Conservation (phyloP, 2,113 vertebrate species). For the Hylia prasina region DNA sequence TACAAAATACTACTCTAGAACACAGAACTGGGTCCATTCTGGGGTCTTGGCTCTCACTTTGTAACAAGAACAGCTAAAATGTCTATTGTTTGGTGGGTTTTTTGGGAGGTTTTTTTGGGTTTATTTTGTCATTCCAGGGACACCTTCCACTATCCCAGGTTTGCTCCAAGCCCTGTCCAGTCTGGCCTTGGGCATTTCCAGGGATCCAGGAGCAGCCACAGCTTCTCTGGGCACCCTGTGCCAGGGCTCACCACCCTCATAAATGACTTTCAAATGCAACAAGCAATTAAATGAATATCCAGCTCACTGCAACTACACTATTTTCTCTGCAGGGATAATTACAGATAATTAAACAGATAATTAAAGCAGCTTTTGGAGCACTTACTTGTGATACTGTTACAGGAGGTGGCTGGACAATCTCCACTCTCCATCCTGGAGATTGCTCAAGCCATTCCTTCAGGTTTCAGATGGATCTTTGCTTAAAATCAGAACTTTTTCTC, state of each 20-base stretch:
- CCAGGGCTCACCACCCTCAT: not conserved
- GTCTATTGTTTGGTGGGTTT: too few relatives aligned
- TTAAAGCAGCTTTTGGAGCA: not conserved
- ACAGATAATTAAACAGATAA: not conserved
- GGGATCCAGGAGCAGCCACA: not conserved
- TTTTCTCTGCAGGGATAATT: not conserved
- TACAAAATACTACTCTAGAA: not conserved
- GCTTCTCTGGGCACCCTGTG: not conserved
- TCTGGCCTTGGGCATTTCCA: not conserved
- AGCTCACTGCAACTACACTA: not conserved
- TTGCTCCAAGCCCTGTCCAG: accelerated
- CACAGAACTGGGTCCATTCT: accelerated
- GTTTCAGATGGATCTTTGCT: not conserved
- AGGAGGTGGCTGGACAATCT: not conserved
- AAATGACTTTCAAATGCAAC: not conserved
- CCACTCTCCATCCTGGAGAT: not conserved
- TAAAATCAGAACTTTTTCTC: not conserved
- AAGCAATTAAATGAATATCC: not conserved
- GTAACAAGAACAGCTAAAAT: not conserved
- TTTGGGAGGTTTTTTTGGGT: too few relatives aligned
- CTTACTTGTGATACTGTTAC: not conserved
- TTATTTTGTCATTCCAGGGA: not conserved
- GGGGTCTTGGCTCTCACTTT: not conserved
- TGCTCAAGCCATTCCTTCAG: not conserved
- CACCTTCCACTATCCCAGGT: accelerated